Conservation (phyloP, 2,113 vertebrate species). For the Paradoxurus hermaphroditus region DNA sequence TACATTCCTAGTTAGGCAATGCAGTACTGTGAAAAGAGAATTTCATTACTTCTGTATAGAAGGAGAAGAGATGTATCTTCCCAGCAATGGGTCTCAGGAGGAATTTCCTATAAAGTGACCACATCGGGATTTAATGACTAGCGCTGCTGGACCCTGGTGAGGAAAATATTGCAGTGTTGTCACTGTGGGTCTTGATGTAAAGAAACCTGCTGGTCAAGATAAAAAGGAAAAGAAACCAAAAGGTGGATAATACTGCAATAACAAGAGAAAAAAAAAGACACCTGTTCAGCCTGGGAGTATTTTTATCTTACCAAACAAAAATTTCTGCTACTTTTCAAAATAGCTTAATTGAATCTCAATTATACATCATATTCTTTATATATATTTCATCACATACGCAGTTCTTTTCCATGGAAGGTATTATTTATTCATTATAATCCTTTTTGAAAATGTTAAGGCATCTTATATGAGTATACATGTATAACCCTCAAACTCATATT, state of each 20-base stretch:
- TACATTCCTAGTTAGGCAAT: background rate
- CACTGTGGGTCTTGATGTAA: background rate
- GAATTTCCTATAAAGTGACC: background rate
- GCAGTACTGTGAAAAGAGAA: background rate
- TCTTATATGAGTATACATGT: background rate
- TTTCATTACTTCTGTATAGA: background rate
- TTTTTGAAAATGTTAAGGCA: background rate
- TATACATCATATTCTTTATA: background rate
- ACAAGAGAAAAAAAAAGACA: background rate
- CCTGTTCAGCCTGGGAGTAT: background rate
- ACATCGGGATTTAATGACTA: background rate
- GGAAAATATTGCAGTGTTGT: background rate
- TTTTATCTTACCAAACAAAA: conserved; percentile 1
- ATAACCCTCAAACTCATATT: background rate
- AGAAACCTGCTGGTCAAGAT: background rate
- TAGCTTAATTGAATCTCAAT: background rate
- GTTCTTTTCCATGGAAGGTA: background rate
- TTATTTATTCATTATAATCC: background rate
- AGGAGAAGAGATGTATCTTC: background rate
- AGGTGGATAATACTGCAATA: background rate
- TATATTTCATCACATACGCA: background rate
- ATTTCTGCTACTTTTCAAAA: background rate
- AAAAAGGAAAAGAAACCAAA: background rate
- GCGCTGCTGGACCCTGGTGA: background rate
- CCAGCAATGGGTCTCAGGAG: background rate